Evolutionary conservation across 2,888 invertebrate genomes (phyloP).

Genomic region (Drosophila pseudotakahashii): DNA sequence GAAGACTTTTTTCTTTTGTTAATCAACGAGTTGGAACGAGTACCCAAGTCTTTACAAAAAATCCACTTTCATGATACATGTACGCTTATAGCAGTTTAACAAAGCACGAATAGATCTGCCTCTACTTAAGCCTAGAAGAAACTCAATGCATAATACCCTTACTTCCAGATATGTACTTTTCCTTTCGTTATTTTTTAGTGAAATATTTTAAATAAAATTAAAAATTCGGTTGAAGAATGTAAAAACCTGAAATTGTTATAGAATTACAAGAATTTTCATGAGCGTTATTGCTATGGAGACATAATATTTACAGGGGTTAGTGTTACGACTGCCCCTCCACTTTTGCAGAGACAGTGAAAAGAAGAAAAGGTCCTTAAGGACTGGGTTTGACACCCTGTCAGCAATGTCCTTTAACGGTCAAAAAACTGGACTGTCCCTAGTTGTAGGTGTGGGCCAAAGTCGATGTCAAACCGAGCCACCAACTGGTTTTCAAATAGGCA

Average conservation of each 20-base stretch:
- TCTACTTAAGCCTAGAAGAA: not conserved
- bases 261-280: not conserved
- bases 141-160: not conserved
- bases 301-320: not conserved
- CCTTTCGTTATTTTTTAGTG: too few relatives aligned
- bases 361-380: slow-evolving; percentile 13
- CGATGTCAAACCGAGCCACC: slow-evolving; percentile 8
- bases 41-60: slow-evolving; percentile 6
- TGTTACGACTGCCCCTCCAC: not conserved
- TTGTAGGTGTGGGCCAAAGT: slow-evolving; percentile 27
- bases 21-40: slow-evolving; percentile 28
- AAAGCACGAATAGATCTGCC: not conserved
- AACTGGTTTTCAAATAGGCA: slow-evolving; percentile 58
- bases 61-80: slow-evolving; percentile 5
- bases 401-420: slow-evolving; percentile 4
- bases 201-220: not conserved
- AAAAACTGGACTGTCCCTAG: not conserved
- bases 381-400: slow-evolving; percentile 6
- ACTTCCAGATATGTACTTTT: too few relatives aligned
- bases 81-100: not conserved
- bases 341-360: not conserved
- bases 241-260: not conserved
- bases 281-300: slow-evolving; percentile 19
- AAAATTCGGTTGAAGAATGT: too few relatives aligned
- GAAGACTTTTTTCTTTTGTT: slow-evolving; percentile 28